Evolutionary conservation across 2,888 invertebrate species (phyloP).

Genomic region (Drosophila greeni): DNA sequence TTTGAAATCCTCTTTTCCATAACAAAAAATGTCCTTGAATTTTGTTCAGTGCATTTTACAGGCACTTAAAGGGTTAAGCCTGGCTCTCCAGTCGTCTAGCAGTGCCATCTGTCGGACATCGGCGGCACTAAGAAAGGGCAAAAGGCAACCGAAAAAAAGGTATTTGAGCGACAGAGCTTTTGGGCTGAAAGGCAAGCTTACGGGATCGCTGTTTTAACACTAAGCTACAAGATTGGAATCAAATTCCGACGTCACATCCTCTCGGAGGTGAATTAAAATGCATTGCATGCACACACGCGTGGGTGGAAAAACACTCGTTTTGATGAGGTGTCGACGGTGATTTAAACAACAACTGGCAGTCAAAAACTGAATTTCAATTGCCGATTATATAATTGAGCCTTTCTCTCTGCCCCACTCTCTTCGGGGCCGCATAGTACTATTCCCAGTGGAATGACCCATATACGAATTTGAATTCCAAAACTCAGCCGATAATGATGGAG

Average conservation of each 20-base stretch:
- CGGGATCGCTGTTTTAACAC: conserved; percentile 50
- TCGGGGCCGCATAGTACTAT: conserved; percentile 39
- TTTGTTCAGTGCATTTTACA: conserved; percentile 1
- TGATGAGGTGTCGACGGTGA: conserved; percentile 71
- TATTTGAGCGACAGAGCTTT: conserved; percentile 43
- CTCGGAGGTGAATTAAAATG: conserved; percentile 30
- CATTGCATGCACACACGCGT: conserved; percentile 24
- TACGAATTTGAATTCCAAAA: conserved; percentile 56
- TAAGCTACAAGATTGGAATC: conserved; percentile 19
- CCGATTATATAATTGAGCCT: conserved; percentile 61
- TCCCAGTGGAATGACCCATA: conserved; percentile 79
- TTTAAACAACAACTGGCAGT: conserved; percentile 61
- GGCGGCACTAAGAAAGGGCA: conserved; percentile 48
- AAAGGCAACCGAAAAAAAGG: conserved; percentile 20
- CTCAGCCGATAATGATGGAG: conserved; percentile 32
- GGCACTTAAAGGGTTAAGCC: conserved; percentile 17
- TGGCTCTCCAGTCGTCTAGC: conserved; percentile 4
- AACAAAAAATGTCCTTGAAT: not conserved
- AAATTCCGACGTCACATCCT: conserved; percentile 47
- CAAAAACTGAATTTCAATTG: conserved; percentile 48
- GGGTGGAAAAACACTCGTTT: conserved; percentile 70
- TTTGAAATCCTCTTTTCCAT: no score
- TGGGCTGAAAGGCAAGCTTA: conserved; percentile 45
- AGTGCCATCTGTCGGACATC: conserved; percentile 64
- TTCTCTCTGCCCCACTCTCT: conserved; percentile 16